A percentile compares a stretch with the other conserved stretches of the same genome.
These are phyloP conservation scores for Eumacrocentrus americanus DNA, from an alignment of 2,888 invertebrate species.

Conservation along the genomic window DNA sequence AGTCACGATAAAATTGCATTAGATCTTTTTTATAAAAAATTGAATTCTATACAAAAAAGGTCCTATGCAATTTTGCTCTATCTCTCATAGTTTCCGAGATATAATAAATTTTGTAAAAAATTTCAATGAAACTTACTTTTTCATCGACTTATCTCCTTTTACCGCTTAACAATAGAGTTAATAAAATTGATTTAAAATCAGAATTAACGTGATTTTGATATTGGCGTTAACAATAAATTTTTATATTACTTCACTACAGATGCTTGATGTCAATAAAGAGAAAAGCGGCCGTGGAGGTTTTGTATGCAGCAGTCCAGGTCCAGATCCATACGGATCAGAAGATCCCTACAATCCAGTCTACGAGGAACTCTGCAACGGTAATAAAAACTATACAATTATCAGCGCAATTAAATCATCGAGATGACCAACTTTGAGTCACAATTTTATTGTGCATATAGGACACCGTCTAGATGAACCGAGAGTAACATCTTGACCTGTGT, in stretches of 20 bases:
- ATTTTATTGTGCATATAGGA: not conserved
- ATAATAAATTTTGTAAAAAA: too few relatives aligned
- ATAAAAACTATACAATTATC: conserved; percentile 43
- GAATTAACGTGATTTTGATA: too few relatives aligned
- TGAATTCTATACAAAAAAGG: too few relatives aligned
- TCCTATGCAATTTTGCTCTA: too few relatives aligned
- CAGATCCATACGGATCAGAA: conserved; percentile 70
- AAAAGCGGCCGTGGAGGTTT: conserved; percentile 56
- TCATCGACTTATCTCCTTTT: too few relatives aligned
- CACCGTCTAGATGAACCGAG: not conserved
- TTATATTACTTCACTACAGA: conserved; percentile 40
- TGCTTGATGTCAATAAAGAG: conserved; percentile 51
- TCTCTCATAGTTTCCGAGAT: too few relatives aligned
- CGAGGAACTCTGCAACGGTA: conserved; percentile 77
- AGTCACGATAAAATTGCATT: too few relatives aligned
- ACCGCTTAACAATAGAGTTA: too few relatives aligned
- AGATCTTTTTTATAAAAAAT: too few relatives aligned
- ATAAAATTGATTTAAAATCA: not conserved
- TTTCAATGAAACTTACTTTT: too few relatives aligned
- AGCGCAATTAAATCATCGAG: conserved; percentile 2
- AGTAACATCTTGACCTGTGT: not conserved
- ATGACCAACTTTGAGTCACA: not conserved
- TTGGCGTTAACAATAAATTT: not conserved
- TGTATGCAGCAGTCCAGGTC: conserved; percentile 66
- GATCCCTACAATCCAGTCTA: conserved; percentile 80